Base-by-base conservation (phyloP, 2,113 vertebrate genomes). In the Triplophysa siluroides region DNA sequence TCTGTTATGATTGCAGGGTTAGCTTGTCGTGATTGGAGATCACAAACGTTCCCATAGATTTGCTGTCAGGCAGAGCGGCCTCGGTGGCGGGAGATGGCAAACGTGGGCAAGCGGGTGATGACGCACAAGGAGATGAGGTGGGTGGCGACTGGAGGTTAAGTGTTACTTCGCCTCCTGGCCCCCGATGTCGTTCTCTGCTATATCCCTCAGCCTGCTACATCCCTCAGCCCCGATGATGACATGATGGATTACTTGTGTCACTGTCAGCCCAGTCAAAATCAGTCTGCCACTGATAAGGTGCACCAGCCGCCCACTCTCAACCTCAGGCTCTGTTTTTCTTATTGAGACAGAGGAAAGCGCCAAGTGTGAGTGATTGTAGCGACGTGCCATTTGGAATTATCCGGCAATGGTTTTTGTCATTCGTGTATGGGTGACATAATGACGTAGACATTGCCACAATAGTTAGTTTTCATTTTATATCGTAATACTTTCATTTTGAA, bases 181-280 rank as follows among this genome's bases (percentile, higher is more conserved):
- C 86, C 76, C 66, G 43, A 52, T 72, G 43, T 63, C 50, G 33
- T 29, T 74, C 58, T 70, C 74, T 74, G 86, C 83, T 87, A 86
- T 88, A 90, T 87, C 89, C 90, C 89, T 93, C 90, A 87, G 86
- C 1, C 89, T 74, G 86, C 83, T 87, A 86, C 88, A 90, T 87
- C 89, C 90, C 89, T 93, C 90, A 87, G 86, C 1, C 9, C 56
- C 73, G 84, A 89, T 85, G 94, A 93, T 92, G 94, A 94, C 95
- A 94, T 92, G 94, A 94, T 93, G 94, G 93, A 95, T 94, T 89
- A 91, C 90, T 87, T 77, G 62, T 93, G 94, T 95, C 94, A 92
- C 88, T 92, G 92, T 94, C 92, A 90, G 90, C 89, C 88, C 88
- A 88, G 89, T 92, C 92, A 91, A 91, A 91, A 91, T 93, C 93